A percentile compares a stretch with the other conserved stretches of the same genome.
Evolutionary conservation across 2,113 vertebrate species (phyloP).

Genomic region (Spermophilus dauricus): DNA sequence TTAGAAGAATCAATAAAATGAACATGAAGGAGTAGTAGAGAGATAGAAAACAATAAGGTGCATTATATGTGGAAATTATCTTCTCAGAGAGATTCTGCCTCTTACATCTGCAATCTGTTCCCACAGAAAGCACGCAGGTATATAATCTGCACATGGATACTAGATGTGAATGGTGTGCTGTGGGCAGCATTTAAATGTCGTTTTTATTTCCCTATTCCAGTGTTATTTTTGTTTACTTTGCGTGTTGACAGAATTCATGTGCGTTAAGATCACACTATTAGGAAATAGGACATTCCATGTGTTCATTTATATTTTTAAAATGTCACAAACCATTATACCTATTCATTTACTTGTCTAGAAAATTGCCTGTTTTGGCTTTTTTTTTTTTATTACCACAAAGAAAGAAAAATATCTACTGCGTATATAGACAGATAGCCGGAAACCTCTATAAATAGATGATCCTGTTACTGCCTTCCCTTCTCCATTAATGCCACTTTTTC

Average conservation of each 20-base stretch:
- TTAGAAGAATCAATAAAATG: slow-evolving; percentile 75
- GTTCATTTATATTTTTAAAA: slow-evolving; percentile 18
- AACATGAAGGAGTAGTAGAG: slow-evolving; percentile 52
- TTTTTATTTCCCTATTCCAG: slow-evolving; percentile 17
- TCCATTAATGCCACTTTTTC: slow-evolving; percentile 63
- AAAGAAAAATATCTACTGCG: slow-evolving; percentile 63
- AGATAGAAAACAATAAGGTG: slow-evolving; percentile 47
- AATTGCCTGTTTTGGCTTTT: slow-evolving; percentile 70
- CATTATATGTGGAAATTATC: slow-evolving; percentile 64
- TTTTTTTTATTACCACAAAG: slow-evolving; percentile 63
- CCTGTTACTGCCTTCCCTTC: background rate
- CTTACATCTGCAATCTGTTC: background rate
- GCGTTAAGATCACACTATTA: slow-evolving; percentile 11
- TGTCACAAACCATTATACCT: slow-evolving; percentile 58
- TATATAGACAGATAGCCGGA: slow-evolving; percentile 58
- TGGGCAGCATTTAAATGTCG: background rate
- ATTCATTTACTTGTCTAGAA: slow-evolving; percentile 76
- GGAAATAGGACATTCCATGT: background rate
- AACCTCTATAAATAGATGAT: slow-evolving; percentile 64
- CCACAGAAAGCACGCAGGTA: background rate
- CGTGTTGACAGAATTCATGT: slow-evolving; percentile 49
- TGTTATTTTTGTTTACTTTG: slow-evolving; percentile 71
- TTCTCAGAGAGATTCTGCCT: slow-evolving; percentile 39
- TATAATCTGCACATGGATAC: background rate
- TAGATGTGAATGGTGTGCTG: background rate